Evolutionary conservation across 2,113 vertebrate genomes (phyloP).

Genomic region (Porphyrio hochstetteri): DNA sequence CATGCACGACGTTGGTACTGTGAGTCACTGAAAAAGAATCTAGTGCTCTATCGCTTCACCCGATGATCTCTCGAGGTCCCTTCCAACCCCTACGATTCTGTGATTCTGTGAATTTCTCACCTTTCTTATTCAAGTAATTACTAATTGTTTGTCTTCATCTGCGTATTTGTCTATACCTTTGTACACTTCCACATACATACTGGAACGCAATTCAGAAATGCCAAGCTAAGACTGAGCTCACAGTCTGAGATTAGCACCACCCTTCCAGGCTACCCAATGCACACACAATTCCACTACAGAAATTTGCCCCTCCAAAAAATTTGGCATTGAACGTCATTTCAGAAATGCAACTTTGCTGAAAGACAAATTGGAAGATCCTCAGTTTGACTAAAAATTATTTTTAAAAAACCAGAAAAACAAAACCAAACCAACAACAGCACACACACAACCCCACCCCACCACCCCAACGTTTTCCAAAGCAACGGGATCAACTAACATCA

Average conservation of each 20-base stretch:
- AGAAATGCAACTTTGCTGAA: background rate
- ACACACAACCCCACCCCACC: rapidly evolving
- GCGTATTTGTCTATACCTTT: background rate
- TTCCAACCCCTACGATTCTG: no score
- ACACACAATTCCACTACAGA: background rate
- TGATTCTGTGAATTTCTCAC: no score
- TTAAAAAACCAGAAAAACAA: background rate
- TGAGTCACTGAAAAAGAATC: background rate
- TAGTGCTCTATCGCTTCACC: background rate
- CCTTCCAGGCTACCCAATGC: background rate
- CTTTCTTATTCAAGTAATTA: background rate
- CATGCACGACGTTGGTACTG: no score
- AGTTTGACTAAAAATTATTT: background rate
- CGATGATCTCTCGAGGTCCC: no score
- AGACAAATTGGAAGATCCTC: background rate
- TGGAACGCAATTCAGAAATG: background rate
- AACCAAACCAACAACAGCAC: background rate
- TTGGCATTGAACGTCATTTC: background rate
- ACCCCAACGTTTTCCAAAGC: background rate
- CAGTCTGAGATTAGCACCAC: background rate
- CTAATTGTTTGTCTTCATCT: background rate
- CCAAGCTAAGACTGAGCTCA: background rate
- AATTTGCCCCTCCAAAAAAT: background rate
- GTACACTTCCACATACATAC: background rate
- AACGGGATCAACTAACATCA: background rate